A percentile compares a stretch with the other conserved stretches of the same genome.
Conservation (phyloP, 2,888 invertebrate species). For the Synergus itoensis region DNA sequence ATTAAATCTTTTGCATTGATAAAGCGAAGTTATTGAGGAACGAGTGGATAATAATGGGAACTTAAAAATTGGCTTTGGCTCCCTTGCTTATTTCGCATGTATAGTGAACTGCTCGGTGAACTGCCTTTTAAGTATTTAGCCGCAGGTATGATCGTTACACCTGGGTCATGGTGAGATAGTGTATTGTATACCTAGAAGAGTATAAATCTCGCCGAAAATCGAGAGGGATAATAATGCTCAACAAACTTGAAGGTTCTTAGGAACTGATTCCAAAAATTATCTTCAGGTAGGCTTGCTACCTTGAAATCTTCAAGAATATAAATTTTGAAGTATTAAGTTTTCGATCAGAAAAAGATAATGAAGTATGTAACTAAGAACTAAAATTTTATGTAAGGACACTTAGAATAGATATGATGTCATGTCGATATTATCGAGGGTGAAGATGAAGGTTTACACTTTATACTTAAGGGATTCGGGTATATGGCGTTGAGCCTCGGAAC, state of each 20-base stretch:
- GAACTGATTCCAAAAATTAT: constrained; percentile 16
- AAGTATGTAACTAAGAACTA: background rate
- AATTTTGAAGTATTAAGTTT: background rate
- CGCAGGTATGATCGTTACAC: constrained; percentile 38
- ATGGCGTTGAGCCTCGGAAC: constrained; percentile 60
- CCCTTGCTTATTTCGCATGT: constrained; percentile 21
- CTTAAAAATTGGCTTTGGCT: constrained; percentile 14
- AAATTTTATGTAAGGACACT: constrained; percentile 12
- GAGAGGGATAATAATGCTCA: constrained; percentile 23
- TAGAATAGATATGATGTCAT: background rate
- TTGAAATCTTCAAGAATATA: background rate
- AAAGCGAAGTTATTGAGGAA: constrained; percentile 29
- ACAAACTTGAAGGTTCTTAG: background rate
- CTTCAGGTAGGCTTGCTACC: constrained; percentile 4
- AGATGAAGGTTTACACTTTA: constrained; percentile 24
- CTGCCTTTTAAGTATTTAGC: constrained; percentile 33
- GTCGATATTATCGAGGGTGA: constrained; percentile 42
- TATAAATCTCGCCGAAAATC: constrained; percentile 2
- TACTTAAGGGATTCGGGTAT: constrained; percentile 46
- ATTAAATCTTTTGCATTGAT: constrained; percentile 30
- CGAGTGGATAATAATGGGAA: constrained; percentile 11
- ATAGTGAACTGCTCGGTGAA: background rate
- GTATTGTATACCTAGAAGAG: constrained; percentile 31
- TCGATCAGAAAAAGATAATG: background rate
- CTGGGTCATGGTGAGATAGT: constrained; percentile 13